Conservation (phyloP, 2,888 invertebrate genomes). For the Siphlonurus alternatus region DNA sequence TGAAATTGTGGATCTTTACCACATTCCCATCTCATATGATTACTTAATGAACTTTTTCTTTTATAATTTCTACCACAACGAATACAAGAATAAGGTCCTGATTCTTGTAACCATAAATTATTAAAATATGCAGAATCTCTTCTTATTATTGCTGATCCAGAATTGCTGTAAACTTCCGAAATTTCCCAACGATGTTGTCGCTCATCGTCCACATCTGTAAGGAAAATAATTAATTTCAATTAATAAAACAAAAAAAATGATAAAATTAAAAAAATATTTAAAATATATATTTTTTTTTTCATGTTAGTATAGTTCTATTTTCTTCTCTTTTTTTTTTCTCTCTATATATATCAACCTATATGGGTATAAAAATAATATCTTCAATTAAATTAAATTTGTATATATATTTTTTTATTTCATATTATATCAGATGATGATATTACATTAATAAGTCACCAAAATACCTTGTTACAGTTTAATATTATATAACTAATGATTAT, state of each 20-base stretch:
- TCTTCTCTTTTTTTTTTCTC: too few species aligned
- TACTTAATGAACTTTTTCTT: conserved; percentile 21
- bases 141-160: background rate
- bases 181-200: background rate
- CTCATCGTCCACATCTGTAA: conserved; percentile 1
- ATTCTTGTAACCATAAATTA: background rate
- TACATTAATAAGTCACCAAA: too few species aligned
- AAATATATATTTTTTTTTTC: too few species aligned
- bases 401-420: too few species aligned
- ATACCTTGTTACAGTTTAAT: too few species aligned
- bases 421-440: too few species aligned
- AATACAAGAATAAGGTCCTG: conserved; percentile 8
- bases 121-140: background rate
- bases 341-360: too few species aligned
- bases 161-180: background rate
- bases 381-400: too few species aligned
- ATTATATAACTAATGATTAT: too few species aligned
- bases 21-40: conserved; percentile 33
- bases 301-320: too few species aligned
- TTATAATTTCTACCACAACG: conserved; percentile 23
- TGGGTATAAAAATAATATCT: too few species aligned
- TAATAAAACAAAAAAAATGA: background rate
- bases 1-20: conserved; percentile 50
- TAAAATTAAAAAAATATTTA: background rate
- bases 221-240: background rate